A percentile compares a stretch with the other conserved stretches of the same genome.
These are phyloP conservation scores for Ceuthmochares aereus DNA, from an alignment of 2,113 vertebrate species.

Conservation along the genomic window DNA sequence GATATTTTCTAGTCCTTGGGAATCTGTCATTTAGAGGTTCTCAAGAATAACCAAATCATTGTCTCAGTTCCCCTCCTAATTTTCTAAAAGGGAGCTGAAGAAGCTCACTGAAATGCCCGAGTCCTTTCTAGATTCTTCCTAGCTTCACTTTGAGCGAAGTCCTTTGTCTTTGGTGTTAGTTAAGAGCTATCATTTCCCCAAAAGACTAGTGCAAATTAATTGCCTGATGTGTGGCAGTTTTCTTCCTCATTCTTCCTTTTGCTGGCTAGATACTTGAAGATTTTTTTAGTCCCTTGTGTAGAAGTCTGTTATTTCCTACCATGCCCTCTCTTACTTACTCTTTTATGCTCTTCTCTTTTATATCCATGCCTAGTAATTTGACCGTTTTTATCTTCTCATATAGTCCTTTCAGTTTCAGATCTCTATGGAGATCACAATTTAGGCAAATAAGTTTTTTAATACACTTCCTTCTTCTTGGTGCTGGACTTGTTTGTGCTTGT, in stretches of 20 bases:
- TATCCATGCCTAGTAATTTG: neutral
- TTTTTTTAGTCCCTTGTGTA: neutral
- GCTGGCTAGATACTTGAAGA: neutral
- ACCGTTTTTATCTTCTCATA: neutral
- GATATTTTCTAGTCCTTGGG: neutral
- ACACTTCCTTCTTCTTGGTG: neutral
- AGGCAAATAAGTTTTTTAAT: neutral
- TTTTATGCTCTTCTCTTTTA: neutral
- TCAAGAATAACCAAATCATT: neutral
- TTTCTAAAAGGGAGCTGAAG: neutral
- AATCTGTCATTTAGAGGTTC: neutral
- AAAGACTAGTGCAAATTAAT: neutral
- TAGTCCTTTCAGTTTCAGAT: neutral
- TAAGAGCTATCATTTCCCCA: neutral
- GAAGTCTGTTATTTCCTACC: neutral
- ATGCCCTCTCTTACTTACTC: neutral
- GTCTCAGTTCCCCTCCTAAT: conserved; percentile 22
- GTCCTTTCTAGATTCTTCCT: neutral
- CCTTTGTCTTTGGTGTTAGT: neutral
- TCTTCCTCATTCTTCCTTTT: neutral
- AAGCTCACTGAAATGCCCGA: neutral
- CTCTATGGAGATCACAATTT: neutral
- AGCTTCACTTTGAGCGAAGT: neutral
- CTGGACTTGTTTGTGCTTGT: neutral
- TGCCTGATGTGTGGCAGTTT: neutral